Evolutionary conservation across 2,797 vertebrate species (phyloP).

Genomic region (Chanos chanos): DNA sequence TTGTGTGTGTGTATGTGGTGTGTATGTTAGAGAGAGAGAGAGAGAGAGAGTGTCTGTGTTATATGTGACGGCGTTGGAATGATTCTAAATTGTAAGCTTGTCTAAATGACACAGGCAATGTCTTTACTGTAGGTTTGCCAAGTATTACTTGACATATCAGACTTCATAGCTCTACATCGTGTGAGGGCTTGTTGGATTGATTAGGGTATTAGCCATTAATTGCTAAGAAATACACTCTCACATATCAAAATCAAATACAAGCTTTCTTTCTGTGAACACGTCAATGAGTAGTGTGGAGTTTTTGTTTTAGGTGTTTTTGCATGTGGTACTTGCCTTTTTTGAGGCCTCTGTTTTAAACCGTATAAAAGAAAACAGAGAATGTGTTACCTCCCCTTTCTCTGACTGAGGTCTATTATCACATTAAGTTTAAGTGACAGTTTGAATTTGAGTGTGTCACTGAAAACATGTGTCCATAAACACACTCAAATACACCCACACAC

Average conservation of each 20-base stretch:
- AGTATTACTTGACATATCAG: too few relatives aligned
- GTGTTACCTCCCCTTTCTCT: slow-evolving; percentile 9
- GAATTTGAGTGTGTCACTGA: slow-evolving; percentile 8
- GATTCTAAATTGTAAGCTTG: too few relatives aligned
- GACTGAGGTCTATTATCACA: neutral
- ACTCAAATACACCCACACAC: neutral
- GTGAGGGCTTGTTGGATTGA: neutral
- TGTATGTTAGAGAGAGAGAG: too few relatives aligned
- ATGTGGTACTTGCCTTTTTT: slow-evolving; percentile 34
- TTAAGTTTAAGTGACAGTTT: neutral
- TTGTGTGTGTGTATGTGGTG: too few relatives aligned
- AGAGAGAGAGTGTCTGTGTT: too few relatives aligned
- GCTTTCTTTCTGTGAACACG: slow-evolving; percentile 1
- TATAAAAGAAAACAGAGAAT: slow-evolving; percentile 34
- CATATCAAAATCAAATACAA: slow-evolving; percentile 29
- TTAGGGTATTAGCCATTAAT: slow-evolving; percentile 3
- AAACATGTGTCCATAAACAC: neutral
- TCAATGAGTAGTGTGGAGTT: slow-evolving; percentile 14
- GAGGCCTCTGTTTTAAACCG: slow-evolving; percentile 43
- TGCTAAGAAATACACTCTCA: slow-evolving; percentile 33
- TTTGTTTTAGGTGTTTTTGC: slow-evolving; percentile 26
- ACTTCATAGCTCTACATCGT: slow-evolving; percentile 14
- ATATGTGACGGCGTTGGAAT: too few relatives aligned
- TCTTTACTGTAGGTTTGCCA: too few relatives aligned
- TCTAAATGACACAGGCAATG: too few relatives aligned